A percentile compares a stretch with the other conserved stretches of the same genome.
These are phyloP conservation scores for Aphaenogaster floridana DNA, from an alignment of 1,140 invertebrate species.

Conservation along the genomic window DNA sequence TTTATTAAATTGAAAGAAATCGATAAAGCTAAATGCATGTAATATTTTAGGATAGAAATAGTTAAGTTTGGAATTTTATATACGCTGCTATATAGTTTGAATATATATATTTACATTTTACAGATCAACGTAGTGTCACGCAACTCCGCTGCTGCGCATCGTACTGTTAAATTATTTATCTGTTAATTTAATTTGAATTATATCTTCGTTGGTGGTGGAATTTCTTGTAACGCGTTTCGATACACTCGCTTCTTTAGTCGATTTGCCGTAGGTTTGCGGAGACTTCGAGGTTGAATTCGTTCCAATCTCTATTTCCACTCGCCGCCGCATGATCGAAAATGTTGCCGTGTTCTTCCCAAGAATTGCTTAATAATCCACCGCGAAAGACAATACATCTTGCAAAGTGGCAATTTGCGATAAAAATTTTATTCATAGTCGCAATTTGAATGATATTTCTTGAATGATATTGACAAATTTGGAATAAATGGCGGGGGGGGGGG, in stretches of 20 bases:
- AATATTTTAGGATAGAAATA: too few relatives aligned
- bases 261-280: slow-evolving; percentile 35
- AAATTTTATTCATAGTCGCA: not conserved
- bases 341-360: not conserved
- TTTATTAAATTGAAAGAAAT: too few relatives aligned
- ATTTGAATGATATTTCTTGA: not conserved
- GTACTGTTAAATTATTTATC: not conserved
- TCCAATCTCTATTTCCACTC: slow-evolving; percentile 34
- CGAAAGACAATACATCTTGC: not conserved
- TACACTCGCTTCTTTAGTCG: slow-evolving; percentile 31
- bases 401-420: not conserved
- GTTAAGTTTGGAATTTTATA: not conserved
- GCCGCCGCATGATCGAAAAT: slow-evolving; percentile 8
- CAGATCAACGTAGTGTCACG: not conserved
- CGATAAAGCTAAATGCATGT: too few relatives aligned
- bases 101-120: not conserved
- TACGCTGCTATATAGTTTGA: not conserved
- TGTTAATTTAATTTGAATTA: slow-evolving; percentile 10
- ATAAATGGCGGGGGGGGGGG: not conserved
- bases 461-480: too few relatives aligned
- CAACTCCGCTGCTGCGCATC: slow-evolving; percentile 6
- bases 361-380: not conserved
- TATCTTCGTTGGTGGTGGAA: slow-evolving; percentile 32
- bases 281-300: slow-evolving; percentile 33
- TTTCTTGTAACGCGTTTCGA: slow-evolving; percentile 36